Evolutionary conservation across 1,140 invertebrate genomes (phyloP).

Genomic region (Pantala flavescens): DNA sequence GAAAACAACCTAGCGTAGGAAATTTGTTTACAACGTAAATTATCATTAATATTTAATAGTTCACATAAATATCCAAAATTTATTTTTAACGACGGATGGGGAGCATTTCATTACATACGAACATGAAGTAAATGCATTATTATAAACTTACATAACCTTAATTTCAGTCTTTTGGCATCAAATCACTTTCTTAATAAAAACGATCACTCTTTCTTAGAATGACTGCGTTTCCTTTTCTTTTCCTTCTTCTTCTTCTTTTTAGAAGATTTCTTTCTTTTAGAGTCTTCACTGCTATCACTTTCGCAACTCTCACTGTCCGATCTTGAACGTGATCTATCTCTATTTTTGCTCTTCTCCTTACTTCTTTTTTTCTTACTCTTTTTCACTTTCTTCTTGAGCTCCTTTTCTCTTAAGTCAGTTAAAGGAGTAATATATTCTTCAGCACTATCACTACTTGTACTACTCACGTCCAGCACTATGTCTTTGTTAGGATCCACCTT

Average conservation of each 20-base stretch:
- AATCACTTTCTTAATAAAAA: background rate
- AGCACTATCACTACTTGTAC: constrained; percentile 82
- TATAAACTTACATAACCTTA: too few relatives aligned
- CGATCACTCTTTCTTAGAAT: background rate
- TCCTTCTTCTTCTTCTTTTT: background rate
- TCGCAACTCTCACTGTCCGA: background rate
- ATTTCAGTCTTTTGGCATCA: too few relatives aligned
- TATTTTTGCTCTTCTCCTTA: constrained; percentile 21
- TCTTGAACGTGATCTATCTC: constrained; percentile 6
- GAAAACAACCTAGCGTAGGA: too few relatives aligned
- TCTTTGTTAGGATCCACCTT: constrained; percentile 77
- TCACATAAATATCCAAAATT: too few relatives aligned
- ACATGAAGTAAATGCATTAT: too few relatives aligned
- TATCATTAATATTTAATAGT: too few relatives aligned
- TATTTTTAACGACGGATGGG: too few relatives aligned
- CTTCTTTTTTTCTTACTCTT: constrained; percentile 29
- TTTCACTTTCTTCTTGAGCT: constrained; percentile 46
- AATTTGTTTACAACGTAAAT: too few relatives aligned
- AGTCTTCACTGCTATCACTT: background rate
- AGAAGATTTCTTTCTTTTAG: background rate
- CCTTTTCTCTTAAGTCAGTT: constrained; percentile 63
- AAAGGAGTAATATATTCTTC: constrained; percentile 73
- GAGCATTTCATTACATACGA: too few relatives aligned
- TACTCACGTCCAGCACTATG: constrained; percentile 88
- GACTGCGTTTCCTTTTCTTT: background rate